A percentile compares a stretch with the other conserved stretches of the same genome.
These are phyloP conservation scores for Hybos culiciformis DNA, from an alignment of 2,888 invertebrate species.

Conservation along the genomic window DNA sequence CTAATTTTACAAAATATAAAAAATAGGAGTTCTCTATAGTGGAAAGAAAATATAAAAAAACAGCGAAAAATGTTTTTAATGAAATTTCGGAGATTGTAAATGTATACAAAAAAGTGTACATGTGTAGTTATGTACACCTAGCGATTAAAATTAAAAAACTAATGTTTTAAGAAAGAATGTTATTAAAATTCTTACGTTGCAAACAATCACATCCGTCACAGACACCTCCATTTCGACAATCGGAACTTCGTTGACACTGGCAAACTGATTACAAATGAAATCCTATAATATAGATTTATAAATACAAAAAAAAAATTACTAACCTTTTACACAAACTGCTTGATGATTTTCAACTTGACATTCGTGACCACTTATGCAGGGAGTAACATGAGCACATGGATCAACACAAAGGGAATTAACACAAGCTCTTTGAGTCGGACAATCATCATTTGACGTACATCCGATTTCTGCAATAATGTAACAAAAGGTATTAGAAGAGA, in stretches of 20 bases:
- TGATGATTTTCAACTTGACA: conserved; percentile 73
- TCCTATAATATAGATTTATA: conserved; percentile 7
- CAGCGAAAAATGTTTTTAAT: too few species aligned
- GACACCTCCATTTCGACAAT: conserved; percentile 46
- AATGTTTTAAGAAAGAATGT: too few species aligned
- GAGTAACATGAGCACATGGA: conserved; percentile 62
- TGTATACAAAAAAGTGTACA: too few species aligned
- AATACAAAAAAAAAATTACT: neutral
- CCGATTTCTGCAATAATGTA: conserved; percentile 61
- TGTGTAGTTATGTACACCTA: too few species aligned
- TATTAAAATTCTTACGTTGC: conserved; percentile 38
- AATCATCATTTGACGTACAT: conserved; percentile 68
- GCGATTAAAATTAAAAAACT: too few species aligned
- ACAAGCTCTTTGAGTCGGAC: conserved; percentile 64
- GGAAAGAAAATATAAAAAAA: too few species aligned
- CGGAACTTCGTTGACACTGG: conserved; percentile 52
- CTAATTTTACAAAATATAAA: too few species aligned
- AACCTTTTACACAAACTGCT: conserved; percentile 71
- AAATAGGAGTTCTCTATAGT: too few species aligned
- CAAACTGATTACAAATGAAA: conserved; percentile 18
- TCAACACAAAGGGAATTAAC: conserved; percentile 65
- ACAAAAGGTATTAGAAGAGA: too few species aligned
- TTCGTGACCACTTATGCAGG: conserved; percentile 59
- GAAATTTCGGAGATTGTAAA: too few species aligned
- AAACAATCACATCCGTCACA: conserved; percentile 62